A percentile compares a stretch with the other conserved stretches of the same genome.
phyloP scores from a whole-genome alignment of 2,888 invertebrate genomes.

The Andrena minutula region DNA sequence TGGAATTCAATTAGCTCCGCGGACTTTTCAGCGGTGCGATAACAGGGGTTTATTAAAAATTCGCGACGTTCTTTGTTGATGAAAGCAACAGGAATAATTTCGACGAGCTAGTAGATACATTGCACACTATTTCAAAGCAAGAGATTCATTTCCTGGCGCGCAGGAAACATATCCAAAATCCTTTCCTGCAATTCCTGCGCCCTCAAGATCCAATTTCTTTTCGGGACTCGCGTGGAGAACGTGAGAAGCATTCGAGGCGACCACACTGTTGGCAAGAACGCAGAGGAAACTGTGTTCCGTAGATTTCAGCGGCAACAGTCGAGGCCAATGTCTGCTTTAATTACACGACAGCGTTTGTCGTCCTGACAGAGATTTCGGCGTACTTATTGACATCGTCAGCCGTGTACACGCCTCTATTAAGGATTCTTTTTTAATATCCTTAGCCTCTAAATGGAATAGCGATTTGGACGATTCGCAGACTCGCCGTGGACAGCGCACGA shows the following conservation, averaged over 20 bases:
- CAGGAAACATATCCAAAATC: no score
- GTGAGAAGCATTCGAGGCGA: background rate
- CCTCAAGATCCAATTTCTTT: background rate
- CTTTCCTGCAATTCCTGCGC: no score
- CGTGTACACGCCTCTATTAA: background rate
- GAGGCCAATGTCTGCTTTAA: conserved; percentile 2
- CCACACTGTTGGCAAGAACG: background rate
- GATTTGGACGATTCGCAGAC: background rate
- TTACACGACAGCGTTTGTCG: background rate
- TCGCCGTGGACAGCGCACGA: background rate
- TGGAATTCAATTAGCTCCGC: no score
- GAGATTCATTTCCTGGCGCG: no score
- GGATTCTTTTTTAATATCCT: background rate
- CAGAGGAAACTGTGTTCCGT: background rate
- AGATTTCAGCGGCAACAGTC: background rate
- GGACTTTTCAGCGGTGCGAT: no score
- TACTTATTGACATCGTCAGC: background rate
- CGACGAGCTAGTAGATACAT: no score
- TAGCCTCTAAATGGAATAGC: background rate
- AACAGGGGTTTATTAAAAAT: no score
- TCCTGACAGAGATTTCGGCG: background rate
- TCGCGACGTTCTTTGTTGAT: no score
- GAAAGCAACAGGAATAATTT: no score
- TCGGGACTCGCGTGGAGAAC: background rate
- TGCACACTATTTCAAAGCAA: no score